Conservation (phyloP, 2,113 vertebrate species). For the Agelaius phoeniceus region DNA sequence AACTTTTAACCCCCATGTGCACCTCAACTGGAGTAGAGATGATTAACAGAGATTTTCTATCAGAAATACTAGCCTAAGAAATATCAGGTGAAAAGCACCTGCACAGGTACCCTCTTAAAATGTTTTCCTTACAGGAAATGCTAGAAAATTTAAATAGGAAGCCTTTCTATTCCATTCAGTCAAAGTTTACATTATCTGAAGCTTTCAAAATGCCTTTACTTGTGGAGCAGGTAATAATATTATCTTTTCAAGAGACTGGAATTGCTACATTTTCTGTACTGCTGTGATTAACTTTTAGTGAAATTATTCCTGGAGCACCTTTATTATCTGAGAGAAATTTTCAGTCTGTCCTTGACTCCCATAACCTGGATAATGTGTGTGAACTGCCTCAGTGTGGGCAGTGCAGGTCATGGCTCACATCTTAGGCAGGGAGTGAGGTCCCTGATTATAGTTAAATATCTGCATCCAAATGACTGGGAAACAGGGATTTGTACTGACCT, state of each 20-base stretch:
- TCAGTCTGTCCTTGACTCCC: fast-evolving
- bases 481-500: not conserved
- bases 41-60: not conserved
- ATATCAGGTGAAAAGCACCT: not conserved
- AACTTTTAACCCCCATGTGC: not conserved
- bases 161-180: not conserved
- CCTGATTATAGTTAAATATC: not conserved
- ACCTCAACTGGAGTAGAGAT: not conserved
- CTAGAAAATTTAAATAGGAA: not conserved
- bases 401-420: not conserved
- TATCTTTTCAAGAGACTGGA: not conserved
- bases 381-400: not conserved
- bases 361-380: not conserved
- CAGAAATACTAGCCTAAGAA: not conserved
- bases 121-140: not conserved
- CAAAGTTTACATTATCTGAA: not conserved
- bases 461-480: not conserved
- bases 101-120: not conserved
- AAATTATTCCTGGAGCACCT: not conserved
- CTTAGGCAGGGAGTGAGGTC: not conserved
- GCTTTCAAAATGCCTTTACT: not conserved
- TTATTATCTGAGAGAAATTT: not conserved
- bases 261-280: not conserved
- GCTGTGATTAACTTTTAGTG: not conserved
- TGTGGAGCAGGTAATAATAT: not conserved